phyloP scores from a whole-genome alignment of 2,797 vertebrate genomes.

The Mus spretus region DNA sequence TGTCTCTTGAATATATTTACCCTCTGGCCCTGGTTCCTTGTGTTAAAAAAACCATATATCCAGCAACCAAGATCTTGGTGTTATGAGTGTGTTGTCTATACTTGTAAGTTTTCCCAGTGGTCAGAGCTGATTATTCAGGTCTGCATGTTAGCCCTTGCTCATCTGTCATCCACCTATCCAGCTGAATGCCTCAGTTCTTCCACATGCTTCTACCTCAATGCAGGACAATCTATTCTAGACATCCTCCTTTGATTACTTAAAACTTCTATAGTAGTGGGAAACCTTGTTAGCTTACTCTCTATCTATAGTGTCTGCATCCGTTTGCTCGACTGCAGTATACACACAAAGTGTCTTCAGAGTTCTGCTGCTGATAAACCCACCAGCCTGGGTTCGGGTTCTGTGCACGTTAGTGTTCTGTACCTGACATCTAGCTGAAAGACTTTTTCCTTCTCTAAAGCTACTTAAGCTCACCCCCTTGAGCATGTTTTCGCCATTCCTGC shows the following conservation, averaged over 20 bases:
- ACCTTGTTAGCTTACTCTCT: not conserved
- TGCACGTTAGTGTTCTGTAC: not conserved
- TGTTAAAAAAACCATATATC: not conserved
- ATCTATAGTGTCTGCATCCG: rapidly evolving
- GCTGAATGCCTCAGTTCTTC: not conserved
- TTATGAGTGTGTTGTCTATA: not conserved
- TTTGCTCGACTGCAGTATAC: not conserved
- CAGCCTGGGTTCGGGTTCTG: not conserved
- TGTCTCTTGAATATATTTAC: not conserved
- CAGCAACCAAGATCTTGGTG: not conserved
- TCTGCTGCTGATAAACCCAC: not conserved
- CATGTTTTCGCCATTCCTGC: not conserved
- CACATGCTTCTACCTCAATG: not conserved
- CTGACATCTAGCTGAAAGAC: not conserved
- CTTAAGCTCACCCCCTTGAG: not conserved
- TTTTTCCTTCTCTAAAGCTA: not conserved
- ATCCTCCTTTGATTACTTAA: not conserved
- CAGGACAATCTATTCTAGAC: not conserved
- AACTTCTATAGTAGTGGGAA: not conserved
- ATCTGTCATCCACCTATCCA: not conserved
- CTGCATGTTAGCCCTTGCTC: too few species aligned
- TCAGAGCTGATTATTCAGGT: not conserved
- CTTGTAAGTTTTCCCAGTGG: not conserved
- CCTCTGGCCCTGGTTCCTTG: not conserved
- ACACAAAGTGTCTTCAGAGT: not conserved